Evolutionary conservation across 2,113 vertebrate species (phyloP), one percentile per base, ranked within the genome.

Genomic region (Archilochus colubris): DNA sequence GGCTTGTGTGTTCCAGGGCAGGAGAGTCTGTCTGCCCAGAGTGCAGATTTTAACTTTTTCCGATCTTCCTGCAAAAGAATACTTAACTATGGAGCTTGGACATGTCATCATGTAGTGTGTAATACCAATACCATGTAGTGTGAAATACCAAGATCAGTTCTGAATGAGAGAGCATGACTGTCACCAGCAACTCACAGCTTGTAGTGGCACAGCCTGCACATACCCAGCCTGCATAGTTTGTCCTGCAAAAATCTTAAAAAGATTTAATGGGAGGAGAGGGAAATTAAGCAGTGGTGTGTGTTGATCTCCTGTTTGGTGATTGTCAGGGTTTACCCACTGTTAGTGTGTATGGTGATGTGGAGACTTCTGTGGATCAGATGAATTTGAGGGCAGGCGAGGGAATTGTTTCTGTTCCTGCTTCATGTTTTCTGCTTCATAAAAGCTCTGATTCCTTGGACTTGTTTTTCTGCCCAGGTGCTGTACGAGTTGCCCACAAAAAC

Each of bases 401-500:
- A 19, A 5, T 1, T 74, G 40, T 6, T 80, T 59, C 30, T 79
- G 0, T 44, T 2, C 14, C 6, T 68, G 25, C 11, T 86, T 40
- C 12, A 1, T 25, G 33, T 33, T 33, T 33, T 14, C 6, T 68
- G 25, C 11, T 86, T 40, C 12, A 1, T 25, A 53, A 40, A 40
- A 58, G 12, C 59, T 38, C 40, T 88, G 48, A 63, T 48, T 27
- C 81, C 2, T 9, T 33, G 2, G 48, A 48, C 54, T 80, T 59
- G 38, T 5, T 92, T 50, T 78, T 62, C 62, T 74, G 43, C 31
- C 19, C 97, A 99, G 99, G 98, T 99, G 57, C 92, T 99, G 76
- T 99, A 99, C 28, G 99, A 99, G 96, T 93, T 99, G 85, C 99
- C 99, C 38, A 99, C 98, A 3, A 98, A 98, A 91, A 99, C 98